Evolutionary conservation across 1,140 invertebrate species (phyloP).

Genomic region (Linepithema humile): DNA sequence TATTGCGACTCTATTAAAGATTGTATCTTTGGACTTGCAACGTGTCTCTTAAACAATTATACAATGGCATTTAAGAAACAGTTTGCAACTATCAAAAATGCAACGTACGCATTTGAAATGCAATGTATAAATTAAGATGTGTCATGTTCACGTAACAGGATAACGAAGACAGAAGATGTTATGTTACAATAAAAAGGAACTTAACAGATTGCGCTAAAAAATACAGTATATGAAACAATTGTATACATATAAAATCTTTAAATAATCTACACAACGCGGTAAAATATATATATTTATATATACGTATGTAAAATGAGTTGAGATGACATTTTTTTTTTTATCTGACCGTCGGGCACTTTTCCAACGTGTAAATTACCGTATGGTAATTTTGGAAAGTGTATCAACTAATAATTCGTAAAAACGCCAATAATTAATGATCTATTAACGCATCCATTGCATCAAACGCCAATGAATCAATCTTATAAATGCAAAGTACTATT

Average conservation of each 20-base stretch:
- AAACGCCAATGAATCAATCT: constrained; percentile 33
- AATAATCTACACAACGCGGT: constrained; percentile 76
- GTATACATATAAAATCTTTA: constrained; percentile 79
- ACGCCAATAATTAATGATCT: constrained; percentile 33
- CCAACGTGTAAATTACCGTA: constrained; percentile 70
- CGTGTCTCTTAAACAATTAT: constrained; percentile 21
- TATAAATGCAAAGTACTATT: constrained; percentile 45
- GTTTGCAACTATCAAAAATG: constrained; percentile 27
- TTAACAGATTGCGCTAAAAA: constrained; percentile 79
- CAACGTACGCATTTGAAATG: constrained; percentile 9
- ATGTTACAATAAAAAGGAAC: constrained; percentile 78
- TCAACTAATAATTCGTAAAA: constrained; percentile 63
- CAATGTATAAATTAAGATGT: constrained; percentile 68
- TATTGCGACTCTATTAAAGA: constrained; percentile 59
- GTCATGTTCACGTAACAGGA: constrained; percentile 66
- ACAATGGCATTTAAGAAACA: not conserved
- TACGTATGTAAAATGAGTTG: not conserved
- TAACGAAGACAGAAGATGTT: constrained; percentile 72
- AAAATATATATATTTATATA: constrained; percentile 46
- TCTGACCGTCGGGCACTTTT: constrained; percentile 66
- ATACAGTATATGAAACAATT: constrained; percentile 74
- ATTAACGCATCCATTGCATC: not conserved
- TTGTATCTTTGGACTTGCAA: constrained; percentile 43
- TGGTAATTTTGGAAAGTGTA: constrained; percentile 77
- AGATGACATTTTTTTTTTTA: constrained; percentile 6